phyloP scores from a whole-genome alignment of 2,797 vertebrate genomes.

The Micropoecilia bifurca region DNA sequence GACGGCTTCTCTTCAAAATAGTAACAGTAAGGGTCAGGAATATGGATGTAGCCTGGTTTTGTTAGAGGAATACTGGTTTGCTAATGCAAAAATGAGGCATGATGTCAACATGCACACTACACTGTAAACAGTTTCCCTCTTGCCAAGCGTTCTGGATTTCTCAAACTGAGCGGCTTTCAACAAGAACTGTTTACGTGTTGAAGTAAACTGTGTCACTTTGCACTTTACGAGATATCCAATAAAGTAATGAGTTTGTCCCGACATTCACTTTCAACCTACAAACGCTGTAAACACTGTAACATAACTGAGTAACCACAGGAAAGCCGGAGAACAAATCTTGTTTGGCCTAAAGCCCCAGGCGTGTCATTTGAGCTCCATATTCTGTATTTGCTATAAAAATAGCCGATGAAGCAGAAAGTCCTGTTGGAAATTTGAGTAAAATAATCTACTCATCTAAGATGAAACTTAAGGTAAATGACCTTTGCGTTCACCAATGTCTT shows the following conservation, averaged over 20 bases:
- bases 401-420: constrained; percentile 6
- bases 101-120: not conserved
- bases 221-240: not conserved
- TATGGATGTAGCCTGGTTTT: fast-evolving
- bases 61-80: not conserved
- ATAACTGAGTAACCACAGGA: not conserved
- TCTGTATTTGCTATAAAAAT: constrained; percentile 22
- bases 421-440: not conserved
- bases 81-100: not conserved
- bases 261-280: not conserved
- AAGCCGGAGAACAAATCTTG: not conserved
- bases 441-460: not conserved
- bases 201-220: not conserved
- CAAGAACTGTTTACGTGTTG: not conserved
- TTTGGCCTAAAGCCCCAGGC: not conserved
- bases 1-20: not conserved
- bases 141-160: not conserved
- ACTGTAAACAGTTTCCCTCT: not conserved
- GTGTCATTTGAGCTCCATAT: constrained; percentile 17
- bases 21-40: too few relatives aligned
- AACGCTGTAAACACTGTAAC: not conserved
- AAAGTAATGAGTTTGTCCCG: not conserved
- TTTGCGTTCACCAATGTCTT: constrained; percentile 27
- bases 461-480: not conserved
- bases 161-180: not conserved